Conservation (phyloP, 1,140 invertebrate species). For the Drosophila kohkoa region DNA sequence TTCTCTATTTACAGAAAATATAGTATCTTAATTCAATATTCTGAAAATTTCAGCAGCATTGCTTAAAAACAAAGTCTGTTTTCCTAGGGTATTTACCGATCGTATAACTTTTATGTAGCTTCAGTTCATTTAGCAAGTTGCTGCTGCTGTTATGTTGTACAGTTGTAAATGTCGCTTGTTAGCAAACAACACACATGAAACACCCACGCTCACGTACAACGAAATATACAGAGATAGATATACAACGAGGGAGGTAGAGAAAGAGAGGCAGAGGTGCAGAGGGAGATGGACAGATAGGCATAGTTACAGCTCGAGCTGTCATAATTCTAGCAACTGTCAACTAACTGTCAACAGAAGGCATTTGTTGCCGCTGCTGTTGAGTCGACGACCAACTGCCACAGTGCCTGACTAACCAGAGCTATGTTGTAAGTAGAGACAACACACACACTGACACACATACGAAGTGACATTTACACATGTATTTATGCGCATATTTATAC, state of each 20-base stretch:
- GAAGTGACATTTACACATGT: background rate
- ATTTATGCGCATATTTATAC: constrained; percentile 4
- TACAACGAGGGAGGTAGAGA: no score
- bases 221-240: background rate
- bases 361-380: constrained; percentile 12
- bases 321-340: constrained; percentile 67
- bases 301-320: constrained; percentile 54
- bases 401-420: constrained; percentile 8
- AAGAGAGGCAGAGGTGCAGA: background rate
- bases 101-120: background rate
- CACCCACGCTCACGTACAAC: background rate
- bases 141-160: constrained; percentile 38
- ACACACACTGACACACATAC: background rate
- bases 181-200: constrained; percentile 12
- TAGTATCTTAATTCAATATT: background rate
- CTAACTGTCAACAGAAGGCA: constrained; percentile 58
- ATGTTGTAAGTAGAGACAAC: constrained; percentile 4
- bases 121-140: constrained; percentile 34
- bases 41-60: background rate
- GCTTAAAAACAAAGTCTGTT: background rate
- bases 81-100: background rate
- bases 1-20: no score
- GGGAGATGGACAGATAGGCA: background rate
- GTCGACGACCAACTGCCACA: constrained; percentile 43
- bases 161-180: constrained; percentile 41